Conservation (phyloP, 2,113 vertebrate genomes). For the Rhegmatorhina hoffmannsi region DNA sequence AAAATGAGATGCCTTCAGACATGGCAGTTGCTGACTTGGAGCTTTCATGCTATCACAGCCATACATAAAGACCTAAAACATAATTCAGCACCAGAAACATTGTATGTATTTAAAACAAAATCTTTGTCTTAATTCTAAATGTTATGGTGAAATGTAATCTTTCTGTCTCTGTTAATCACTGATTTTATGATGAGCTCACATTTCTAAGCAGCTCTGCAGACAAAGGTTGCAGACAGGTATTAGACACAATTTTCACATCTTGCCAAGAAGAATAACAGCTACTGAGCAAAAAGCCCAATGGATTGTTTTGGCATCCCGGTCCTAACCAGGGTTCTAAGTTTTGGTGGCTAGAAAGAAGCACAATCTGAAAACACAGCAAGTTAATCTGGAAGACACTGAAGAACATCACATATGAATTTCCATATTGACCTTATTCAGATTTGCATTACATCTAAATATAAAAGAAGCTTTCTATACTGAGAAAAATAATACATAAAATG, state of each 20-base stretch:
- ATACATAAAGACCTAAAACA: not conserved
- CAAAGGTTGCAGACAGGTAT: not conserved
- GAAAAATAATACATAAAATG: not conserved
- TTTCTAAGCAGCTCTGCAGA: slow-evolving; percentile 10
- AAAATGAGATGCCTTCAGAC: slow-evolving; percentile 20
- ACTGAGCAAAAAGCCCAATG: not conserved
- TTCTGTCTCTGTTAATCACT: not conserved
- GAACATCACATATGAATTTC: not conserved
- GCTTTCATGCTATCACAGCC: not conserved
- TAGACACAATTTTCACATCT: not conserved
- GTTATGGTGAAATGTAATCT: not conserved
- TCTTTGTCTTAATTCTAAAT: slow-evolving; percentile 13
- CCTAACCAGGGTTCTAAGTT: not conserved
- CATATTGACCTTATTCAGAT: not conserved
- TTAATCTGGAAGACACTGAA: not conserved
- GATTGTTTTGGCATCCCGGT: not conserved
- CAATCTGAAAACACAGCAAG: not conserved
- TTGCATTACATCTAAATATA: not conserved
- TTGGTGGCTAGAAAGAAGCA: not conserved
- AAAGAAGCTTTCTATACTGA: not conserved
- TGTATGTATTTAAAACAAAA: not conserved
- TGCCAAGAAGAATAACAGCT: slow-evolving; percentile 17
- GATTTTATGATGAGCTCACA: not conserved
- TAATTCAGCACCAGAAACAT: not conserved
- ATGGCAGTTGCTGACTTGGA: not conserved